Evolutionary conservation across 2,888 invertebrate genomes (phyloP), one percentile per base, ranked within the genome.

Genomic region (Lymantria dispar): DNA sequence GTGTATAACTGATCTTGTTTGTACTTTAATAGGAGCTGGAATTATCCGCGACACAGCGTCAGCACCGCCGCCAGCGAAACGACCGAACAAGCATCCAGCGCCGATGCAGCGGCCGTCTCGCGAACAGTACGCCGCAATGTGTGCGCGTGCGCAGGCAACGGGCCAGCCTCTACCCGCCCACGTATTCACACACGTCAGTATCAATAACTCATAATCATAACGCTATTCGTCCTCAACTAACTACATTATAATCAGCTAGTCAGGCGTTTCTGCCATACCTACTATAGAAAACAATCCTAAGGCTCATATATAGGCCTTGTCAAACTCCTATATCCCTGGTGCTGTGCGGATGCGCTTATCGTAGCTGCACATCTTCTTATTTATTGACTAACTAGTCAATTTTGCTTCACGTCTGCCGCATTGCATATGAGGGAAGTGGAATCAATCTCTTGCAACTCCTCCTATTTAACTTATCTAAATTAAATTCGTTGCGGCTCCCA

Each of bases 51-150:
- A 81, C 48, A 74, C 79, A 11, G 66, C 76, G 58, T 80, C 77
- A 52, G 90, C 81, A 60, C 92, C 92, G 50, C 96, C 97, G 64
- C 95, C 95, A 43, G 92, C 96, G 64, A 98, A 98, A 92, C 94
- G 97, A 67, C 95, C 95, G 70, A 94, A 94, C 86, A 95, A 95
- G 91, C 95, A 95, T 88, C 94, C 94, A 48, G 93, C 94, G 91
- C 94, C 94, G 69, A 93, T 94, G 81, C 94, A 94, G 88, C 93
- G 94, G 76, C 94, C 94, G 60, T 93, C 93, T 74, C 93, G 94
- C 70, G 95, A 95, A 79, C 94, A 94, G 84, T 94, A 94, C 90
- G 94, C 94, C 64, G 94, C 94, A 66, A 94, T 94, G 93, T 94
- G 94, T 72, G 94, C 94, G 67, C 92, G 93, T 75, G 93, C 93